Percentiles rank a stretch among this genome's conserved stretches.
Evolutionary conservation across 2,113 vertebrate species (phyloP).

Genomic region (crab-eating macaque (Macaca fascicularis)): DNA sequence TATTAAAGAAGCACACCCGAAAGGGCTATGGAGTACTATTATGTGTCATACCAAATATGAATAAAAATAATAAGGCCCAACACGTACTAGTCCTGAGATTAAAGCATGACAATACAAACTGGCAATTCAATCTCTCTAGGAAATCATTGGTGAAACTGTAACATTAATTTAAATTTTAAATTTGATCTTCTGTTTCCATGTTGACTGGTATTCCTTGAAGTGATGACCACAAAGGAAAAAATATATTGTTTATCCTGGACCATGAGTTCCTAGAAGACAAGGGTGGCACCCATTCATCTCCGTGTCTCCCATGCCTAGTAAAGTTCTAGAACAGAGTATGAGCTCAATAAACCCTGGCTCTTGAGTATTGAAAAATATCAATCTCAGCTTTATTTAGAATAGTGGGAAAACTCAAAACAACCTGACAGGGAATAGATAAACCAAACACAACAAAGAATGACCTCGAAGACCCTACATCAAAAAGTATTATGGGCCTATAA

Average conservation of each 20-base stretch:
- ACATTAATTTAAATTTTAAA: constrained; percentile 2
- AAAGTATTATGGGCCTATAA: background rate
- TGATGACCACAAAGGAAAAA: background rate
- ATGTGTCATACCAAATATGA: background rate
- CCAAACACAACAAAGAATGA: background rate
- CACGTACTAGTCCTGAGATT: background rate
- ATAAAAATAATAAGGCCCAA: background rate
- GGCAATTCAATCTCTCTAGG: background rate
- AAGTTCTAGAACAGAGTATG: background rate
- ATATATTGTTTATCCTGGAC: background rate
- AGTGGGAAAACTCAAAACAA: background rate
- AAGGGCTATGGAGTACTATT: background rate
- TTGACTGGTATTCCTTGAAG: background rate
- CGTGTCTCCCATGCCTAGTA: background rate
- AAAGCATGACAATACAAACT: background rate
- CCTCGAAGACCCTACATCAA: background rate
- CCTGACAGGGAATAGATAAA: background rate
- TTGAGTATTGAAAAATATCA: constrained; percentile 23
- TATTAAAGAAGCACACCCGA: background rate
- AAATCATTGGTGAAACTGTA: background rate
- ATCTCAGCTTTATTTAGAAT: constrained; percentile 4
- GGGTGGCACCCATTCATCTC: background rate
- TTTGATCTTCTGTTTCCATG: background rate
- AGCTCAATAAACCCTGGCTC: background rate
- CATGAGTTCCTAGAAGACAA: background rate